These are phyloP conservation scores for Phylloscopus trochilus DNA, from an alignment of 2,113 vertebrate genomes.

Conservation along the genomic window DNA sequence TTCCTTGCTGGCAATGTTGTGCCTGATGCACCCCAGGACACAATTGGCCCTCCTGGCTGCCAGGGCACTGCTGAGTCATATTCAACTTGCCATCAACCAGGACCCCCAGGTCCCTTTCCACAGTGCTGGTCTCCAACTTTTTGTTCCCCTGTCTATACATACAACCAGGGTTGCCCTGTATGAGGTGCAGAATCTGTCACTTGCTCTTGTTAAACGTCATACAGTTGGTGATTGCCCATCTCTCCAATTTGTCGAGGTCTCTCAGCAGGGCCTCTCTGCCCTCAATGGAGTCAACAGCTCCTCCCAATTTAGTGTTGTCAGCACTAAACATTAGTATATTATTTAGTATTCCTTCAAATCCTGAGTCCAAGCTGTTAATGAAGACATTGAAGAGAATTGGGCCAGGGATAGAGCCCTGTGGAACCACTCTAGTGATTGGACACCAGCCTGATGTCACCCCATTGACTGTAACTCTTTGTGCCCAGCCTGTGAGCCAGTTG, in stretches of 20 bases:
- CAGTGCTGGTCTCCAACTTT: neutral
- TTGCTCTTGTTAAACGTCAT: neutral
- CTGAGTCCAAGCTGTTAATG: neutral
- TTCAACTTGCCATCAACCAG: neutral
- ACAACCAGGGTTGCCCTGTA: neutral
- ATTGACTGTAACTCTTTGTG: neutral
- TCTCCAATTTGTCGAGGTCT: neutral
- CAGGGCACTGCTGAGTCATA: neutral
- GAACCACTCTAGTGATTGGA: neutral
- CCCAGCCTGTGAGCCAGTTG: neutral
- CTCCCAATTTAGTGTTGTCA: neutral
- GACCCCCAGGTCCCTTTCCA: neutral
- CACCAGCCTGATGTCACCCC: neutral
- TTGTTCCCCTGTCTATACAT: neutral
- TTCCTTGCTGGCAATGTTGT: neutral
- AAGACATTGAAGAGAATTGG: neutral
- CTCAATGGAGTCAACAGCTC: fast-evolving
- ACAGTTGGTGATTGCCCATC: neutral
- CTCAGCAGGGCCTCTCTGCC: neutral
- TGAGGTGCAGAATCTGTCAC: neutral
- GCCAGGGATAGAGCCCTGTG: neutral
- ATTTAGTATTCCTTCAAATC: neutral
- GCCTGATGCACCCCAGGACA: neutral
- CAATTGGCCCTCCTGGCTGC: fast-evolving
- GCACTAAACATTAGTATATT: neutral